A percentile compares a stretch with the other conserved stretches of the same genome.
These are phyloP conservation scores for Nibea coibor DNA, from an alignment of 2,113 vertebrate genomes.

Conservation along the genomic window DNA sequence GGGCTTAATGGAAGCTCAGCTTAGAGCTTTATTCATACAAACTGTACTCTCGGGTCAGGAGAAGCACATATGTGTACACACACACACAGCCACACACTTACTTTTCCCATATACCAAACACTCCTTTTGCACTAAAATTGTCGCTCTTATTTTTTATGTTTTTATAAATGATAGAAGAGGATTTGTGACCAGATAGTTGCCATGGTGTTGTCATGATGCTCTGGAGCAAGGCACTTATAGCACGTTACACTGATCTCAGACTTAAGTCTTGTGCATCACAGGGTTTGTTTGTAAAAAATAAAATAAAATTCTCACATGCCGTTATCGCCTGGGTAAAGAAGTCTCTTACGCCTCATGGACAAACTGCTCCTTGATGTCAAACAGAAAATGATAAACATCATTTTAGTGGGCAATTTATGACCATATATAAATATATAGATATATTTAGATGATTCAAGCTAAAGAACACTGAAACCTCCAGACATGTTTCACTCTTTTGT, in stretches of 20 bases:
- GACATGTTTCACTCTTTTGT: neutral
- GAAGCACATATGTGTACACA: slow-evolving; percentile 46
- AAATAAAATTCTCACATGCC: too few relatives aligned
- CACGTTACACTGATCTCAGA: slow-evolving; percentile 25
- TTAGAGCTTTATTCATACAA: slow-evolving; percentile 75
- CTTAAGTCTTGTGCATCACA: too few relatives aligned
- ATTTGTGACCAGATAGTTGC: slow-evolving; percentile 56
- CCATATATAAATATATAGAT: neutral
- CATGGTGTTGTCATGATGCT: slow-evolving; percentile 10
- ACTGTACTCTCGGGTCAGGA: slow-evolving; percentile 63
- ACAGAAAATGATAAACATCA: neutral
- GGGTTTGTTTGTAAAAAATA: too few relatives aligned
- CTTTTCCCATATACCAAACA: slow-evolving; percentile 52
- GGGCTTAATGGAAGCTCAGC: slow-evolving; percentile 77
- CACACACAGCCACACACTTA: slow-evolving; percentile 19
- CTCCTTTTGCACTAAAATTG: slow-evolving; percentile 33
- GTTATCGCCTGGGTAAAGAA: too few relatives aligned
- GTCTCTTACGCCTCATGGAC: neutral
- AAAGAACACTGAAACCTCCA: neutral
- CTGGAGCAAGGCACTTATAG: slow-evolving; percentile 51
- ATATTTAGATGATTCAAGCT: neutral
- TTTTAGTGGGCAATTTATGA: neutral
- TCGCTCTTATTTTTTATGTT: slow-evolving; percentile 50
- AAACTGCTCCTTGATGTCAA: slow-evolving; percentile 1
- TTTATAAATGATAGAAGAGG: slow-evolving; percentile 43